Conservation (phyloP, 2,797 vertebrate genomes). For the Gallinago stenura region DNA sequence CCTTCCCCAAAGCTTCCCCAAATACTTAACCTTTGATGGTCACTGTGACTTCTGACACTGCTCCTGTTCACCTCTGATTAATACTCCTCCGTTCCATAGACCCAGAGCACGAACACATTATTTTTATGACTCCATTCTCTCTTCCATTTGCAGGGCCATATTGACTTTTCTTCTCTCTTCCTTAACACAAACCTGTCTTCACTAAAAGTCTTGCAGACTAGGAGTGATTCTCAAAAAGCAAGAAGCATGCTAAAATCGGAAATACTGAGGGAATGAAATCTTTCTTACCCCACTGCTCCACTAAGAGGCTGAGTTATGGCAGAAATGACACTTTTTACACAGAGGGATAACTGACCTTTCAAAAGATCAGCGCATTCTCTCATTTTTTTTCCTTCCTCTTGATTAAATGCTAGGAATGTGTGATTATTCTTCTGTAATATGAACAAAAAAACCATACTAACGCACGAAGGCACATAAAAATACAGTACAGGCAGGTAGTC, state of each 20-base stretch:
- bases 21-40: neutral
- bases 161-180: neutral
- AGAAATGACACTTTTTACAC: neutral
- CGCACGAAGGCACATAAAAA: neutral
- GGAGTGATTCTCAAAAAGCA: neutral
- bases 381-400: neutral
- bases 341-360: conserved; percentile 12
- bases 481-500: neutral
- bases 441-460: neutral
- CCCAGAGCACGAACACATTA: rapidly evolving
- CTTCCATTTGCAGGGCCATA: neutral
- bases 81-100: neutral
- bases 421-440: neutral
- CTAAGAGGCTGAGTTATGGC: neutral
- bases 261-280: neutral
- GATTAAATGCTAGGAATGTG: neutral
- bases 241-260: neutral
- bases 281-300: neutral
- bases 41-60: neutral
- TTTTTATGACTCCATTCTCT: neutral
- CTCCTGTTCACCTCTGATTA: neutral
- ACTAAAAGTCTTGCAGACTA: neutral
- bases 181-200: neutral
- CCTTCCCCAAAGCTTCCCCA: neutral
- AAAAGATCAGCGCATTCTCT: neutral